A percentile compares a stretch with the other conserved stretches of the same genome.
These are phyloP conservation scores for Drosophila ogumai DNA, from an alignment of 1,140 invertebrate species.

Conservation along the genomic window DNA sequence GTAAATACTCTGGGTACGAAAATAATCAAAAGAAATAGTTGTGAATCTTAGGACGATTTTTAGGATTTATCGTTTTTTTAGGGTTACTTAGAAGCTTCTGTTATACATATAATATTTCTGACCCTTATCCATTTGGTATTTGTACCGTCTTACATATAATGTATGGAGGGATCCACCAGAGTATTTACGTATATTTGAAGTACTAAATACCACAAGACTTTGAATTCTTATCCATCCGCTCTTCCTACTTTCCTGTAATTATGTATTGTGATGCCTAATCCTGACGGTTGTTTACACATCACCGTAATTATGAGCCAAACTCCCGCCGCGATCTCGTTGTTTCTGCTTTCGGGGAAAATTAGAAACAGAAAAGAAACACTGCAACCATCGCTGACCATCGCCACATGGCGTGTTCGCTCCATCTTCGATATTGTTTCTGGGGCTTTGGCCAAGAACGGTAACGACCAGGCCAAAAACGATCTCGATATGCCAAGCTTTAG, in stretches of 20 bases:
- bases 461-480: slow-evolving; percentile 61
- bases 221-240: background rate
- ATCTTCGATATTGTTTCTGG: slow-evolving; percentile 56
- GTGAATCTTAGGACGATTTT: too few relatives aligned
- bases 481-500: slow-evolving; percentile 59
- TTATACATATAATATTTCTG: too few relatives aligned
- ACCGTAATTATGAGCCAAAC: background rate
- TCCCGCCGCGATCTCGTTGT: slow-evolving; percentile 22
- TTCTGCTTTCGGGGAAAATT: background rate
- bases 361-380: background rate
- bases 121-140: too few relatives aligned
- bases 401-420: slow-evolving; percentile 61
- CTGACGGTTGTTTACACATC: slow-evolving; percentile 4
- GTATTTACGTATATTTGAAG: background rate
- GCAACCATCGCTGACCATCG: slow-evolving; percentile 18
- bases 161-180: background rate
- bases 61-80: too few relatives aligned
- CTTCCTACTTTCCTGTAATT: too few relatives aligned
- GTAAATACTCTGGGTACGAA: too few relatives aligned
- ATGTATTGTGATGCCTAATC: background rate
- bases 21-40: background rate
- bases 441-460: slow-evolving; percentile 71
- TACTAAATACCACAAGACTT: background rate
- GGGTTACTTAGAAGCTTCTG: too few relatives aligned
- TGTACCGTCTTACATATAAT: too few relatives aligned